phyloP scores from a whole-genome alignment of 2,797 vertebrate species.

The Falco biarmicus region DNA sequence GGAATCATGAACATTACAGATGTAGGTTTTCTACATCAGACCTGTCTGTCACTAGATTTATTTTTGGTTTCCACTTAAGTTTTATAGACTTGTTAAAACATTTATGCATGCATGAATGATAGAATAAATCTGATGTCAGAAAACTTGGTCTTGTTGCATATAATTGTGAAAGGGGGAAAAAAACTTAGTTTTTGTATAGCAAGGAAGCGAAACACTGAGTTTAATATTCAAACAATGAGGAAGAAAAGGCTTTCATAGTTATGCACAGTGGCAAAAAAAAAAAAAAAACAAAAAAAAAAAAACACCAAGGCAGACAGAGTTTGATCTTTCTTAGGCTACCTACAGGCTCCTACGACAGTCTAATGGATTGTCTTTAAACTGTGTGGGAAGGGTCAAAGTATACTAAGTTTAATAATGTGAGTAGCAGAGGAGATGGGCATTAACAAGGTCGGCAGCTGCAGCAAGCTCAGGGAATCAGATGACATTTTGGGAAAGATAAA shows the following conservation, averaged over 20 bases:
- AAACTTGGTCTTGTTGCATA: not conserved
- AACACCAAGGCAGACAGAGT: not conserved
- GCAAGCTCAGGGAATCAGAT: not conserved
- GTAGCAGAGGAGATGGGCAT: not conserved
- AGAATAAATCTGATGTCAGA: not conserved
- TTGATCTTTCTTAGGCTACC: not conserved
- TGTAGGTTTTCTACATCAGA: not conserved
- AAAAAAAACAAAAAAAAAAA: no score
- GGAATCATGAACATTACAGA: not conserved
- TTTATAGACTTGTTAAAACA: not conserved
- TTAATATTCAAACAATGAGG: not conserved
- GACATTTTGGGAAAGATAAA: not conserved
- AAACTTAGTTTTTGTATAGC: not conserved
- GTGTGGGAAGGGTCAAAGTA: not conserved
- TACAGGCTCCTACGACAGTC: not conserved
- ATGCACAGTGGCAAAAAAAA: not conserved
- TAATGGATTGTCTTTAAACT: not conserved
- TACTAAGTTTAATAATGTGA: not conserved
- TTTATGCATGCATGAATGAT: not conserved
- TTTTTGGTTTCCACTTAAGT: not conserved
- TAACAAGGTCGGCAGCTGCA: not conserved
- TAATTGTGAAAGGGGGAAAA: not conserved
- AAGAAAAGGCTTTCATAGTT: not conserved
- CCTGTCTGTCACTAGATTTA: not conserved
- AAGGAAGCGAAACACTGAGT: not conserved